Evolutionary conservation across 2,113 vertebrate genomes (phyloP), one percentile per base, ranked within the genome.

Genomic region (Amia ocellicauda): DNA sequence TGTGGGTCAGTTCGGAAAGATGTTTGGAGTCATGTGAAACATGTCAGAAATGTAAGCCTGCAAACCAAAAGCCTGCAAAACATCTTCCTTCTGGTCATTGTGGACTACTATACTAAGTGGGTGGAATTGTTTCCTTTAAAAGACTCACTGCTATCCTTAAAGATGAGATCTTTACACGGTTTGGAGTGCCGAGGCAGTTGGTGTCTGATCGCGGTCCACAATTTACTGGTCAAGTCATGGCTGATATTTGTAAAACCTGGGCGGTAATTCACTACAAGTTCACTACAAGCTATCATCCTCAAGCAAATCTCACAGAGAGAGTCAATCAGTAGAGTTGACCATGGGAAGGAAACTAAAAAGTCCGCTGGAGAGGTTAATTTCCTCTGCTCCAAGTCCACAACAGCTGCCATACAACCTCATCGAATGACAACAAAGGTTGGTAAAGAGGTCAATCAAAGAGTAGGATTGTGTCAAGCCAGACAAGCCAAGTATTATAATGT

Each of bases 1-100:
- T 62, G 68, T 66, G 68, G 63, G 1, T n/a, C 20, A 4, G 51
- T 70, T 2, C 27, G 51, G 4, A 66, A 59, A n/a, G 67, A 69
- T 36, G 47, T 59, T 3, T 69, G 51, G 52, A 8, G 17, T 3
- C 42, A 68, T 20, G 22, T 64, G 22, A 50, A 0, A 28, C 26
- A 9, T 72, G 66, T 29, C 70, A 72, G 19, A 26, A 67, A 29
- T 71, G 63, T 29, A n/a, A n/a, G 28, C 26, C 50, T 0, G 11
- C 20, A 0, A 62, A 57, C 16, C 7, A 16, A 2, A 68, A 60
- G 10, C 66, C 62, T n/a, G 9, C 5, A 22, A 13, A 67, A 72
- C 41, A 36, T 47, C 3, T 22, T 55, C 8, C 43, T 72, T 4
- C 24, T 72, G 62, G 66, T 72, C 3, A n/a, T n/a, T n/a, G n/a